Conservation (phyloP, 2,113 vertebrate species). For the Ceratotherium simum region DNA sequence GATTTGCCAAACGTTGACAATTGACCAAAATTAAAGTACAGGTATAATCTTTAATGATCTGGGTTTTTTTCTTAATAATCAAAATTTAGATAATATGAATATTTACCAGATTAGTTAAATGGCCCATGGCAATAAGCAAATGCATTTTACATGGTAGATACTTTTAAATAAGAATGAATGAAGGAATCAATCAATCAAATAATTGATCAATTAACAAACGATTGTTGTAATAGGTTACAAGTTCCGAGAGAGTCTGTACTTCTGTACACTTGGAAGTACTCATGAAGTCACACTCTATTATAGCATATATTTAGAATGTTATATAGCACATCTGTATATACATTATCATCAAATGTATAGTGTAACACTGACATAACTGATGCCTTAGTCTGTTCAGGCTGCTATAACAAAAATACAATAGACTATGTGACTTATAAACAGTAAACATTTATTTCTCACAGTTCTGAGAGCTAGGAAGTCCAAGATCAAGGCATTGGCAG, state of each 20-base stretch:
- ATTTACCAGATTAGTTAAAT: neutral
- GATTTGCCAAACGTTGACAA: neutral
- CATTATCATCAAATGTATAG: neutral
- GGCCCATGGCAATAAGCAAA: neutral
- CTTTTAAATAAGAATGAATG: neutral
- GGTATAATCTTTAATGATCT: neutral
- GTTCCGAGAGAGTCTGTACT: neutral
- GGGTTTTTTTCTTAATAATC: neutral
- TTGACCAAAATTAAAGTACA: neutral
- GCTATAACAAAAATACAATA: neutral
- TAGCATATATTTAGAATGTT: too few species aligned
- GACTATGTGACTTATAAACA: neutral
- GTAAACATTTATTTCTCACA: too few species aligned
- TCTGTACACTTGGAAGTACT: neutral
- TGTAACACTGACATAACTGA: neutral
- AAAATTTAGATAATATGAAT: neutral
- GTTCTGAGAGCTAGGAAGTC: too few species aligned
- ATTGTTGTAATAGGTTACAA: neutral
- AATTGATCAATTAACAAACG: neutral
- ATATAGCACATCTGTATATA: neutral
- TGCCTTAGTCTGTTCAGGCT: neutral
- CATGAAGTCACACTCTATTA: neutral
- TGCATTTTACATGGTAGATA: neutral
- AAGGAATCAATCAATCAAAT: neutral
- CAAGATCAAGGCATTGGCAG: too few species aligned